Evolutionary conservation across 2,888 invertebrate genomes (phyloP).

Genomic region (Callinectes sapidus): DNA sequence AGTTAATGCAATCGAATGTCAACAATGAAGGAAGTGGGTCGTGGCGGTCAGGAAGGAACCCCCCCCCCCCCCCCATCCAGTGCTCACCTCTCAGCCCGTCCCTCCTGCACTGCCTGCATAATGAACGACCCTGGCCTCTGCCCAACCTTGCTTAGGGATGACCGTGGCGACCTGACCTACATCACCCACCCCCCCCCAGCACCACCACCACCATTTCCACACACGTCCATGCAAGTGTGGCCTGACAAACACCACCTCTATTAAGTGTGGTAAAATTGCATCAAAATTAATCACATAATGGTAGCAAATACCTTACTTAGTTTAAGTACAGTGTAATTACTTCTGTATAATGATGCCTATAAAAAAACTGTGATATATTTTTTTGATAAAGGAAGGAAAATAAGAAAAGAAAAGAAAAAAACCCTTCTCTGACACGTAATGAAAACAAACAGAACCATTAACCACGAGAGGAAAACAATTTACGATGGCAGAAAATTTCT

Average conservation of each 20-base stretch:
- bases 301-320: not conserved
- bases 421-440: not conserved
- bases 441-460: not conserved
- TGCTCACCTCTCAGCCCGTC: not conserved
- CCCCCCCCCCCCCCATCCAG: no score
- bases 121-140: conserved; percentile 3
- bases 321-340: not conserved
- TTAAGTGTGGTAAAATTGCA: not conserved
- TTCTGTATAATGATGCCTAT: not conserved
- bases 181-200: not conserved
- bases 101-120: not conserved
- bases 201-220: not conserved
- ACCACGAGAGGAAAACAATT: not conserved
- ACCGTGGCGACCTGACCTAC: conserved; percentile 16
- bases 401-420: no score
- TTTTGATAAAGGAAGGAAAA: no score
- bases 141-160: not conserved
- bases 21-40: conserved; percentile 6
- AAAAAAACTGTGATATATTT: no score
- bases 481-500: not conserved
- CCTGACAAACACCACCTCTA: not conserved
- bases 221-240: not conserved
- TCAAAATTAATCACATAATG: not conserved
- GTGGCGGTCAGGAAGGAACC: not conserved
- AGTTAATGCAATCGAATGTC: conserved; percentile 6